Evolutionary conservation across 2,113 vertebrate genomes (phyloP), one percentile per base, ranked within the genome.

Genomic region (Motacilla tschutschensis): DNA sequence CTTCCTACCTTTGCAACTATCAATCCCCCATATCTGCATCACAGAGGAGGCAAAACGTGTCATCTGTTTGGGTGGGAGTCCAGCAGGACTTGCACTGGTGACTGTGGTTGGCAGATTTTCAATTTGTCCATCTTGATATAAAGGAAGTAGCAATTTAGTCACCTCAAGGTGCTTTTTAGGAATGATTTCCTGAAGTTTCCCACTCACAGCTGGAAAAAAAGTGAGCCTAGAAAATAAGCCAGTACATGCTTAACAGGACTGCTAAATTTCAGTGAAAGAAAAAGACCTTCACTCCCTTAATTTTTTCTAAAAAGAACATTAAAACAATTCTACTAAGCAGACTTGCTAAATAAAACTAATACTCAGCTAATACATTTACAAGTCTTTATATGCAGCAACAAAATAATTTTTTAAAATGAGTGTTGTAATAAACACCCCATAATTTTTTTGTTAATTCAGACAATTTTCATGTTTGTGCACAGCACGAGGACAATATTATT

Each of bases 161-260:
- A 94, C 89, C 90, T 84, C 91, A 91, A 80, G 83, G 85, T 94
- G 54, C 63, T 94, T 94, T 94, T 88, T 78, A 94, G 85, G 89
- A 94, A 92, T 90, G 85, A 84, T 93, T 90, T 94, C 85, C 92
- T 93, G 79, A 88, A 95, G 93, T 72, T 93, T 90, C 89, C 43
- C 91, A 80, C 75, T 93, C 82, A 90, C 44, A 93, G 89, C 76
- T 94, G 92, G 92, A 89, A 94, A 93, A 91, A 94, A 93, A 94
- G 91, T 93, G 87, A 93, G 94, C 90, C 94, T 93, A 94, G 92
- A 95, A 95, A 94, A 94, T 90, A 93, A 94, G 93, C 75, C 72
- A 1, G 92, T 85, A 93, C 53, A 92, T 71, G 87, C 93, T 95
- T 92, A 95, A 89, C 70, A 91, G 77, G 85, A 88, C 88, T 81